phyloP scores from a whole-genome alignment of 2,113 vertebrate genomes.

The Chunga burmeisteri region DNA sequence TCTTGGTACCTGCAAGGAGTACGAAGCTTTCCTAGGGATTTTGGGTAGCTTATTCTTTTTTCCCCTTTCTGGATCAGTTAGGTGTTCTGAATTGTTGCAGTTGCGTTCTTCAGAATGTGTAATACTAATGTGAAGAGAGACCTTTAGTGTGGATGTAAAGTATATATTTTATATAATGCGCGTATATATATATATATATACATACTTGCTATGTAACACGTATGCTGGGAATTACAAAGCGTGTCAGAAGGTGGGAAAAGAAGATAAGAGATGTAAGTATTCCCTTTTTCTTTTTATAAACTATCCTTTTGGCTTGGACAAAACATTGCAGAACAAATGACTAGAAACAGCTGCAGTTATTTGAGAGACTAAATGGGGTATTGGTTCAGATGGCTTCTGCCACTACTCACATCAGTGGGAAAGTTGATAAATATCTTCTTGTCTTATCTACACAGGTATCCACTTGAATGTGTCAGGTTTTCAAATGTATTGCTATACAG shows the following conservation, averaged over 20 bases:
- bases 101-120: background rate
- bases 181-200: background rate
- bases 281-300: background rate
- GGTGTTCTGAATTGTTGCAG: background rate
- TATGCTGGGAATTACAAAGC: background rate
- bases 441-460: background rate
- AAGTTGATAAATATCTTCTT: background rate
- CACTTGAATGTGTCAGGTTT: background rate
- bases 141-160: conserved; percentile 34
- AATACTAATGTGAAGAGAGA: background rate
- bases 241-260: background rate
- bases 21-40: conserved; percentile 26
- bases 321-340: background rate
- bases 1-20: conserved; percentile 29
- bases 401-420: background rate
- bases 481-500: background rate
- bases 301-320: background rate
- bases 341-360: background rate
- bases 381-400: background rate
- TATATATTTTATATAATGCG: conserved; percentile 50
- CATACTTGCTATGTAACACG: background rate
- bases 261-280: conserved; percentile 15
- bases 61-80: background rate
- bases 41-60: conserved; percentile 17
- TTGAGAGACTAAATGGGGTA: background rate